Conservation (phyloP, 2,797 vertebrate species). For the Microhierax caerulescens region DNA sequence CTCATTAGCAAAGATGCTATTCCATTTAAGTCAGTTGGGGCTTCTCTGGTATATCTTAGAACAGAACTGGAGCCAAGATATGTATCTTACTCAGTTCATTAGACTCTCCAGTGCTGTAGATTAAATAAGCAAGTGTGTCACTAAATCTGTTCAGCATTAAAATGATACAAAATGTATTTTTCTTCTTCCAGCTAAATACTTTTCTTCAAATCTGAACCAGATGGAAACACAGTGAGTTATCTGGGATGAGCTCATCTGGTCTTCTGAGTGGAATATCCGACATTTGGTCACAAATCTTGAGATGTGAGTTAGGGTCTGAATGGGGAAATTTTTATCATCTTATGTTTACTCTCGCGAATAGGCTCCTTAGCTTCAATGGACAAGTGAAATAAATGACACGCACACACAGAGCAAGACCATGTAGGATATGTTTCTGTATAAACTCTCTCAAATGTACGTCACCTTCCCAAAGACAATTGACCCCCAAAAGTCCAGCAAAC, state of each 20-base stretch:
- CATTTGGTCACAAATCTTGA: constrained; percentile 55
- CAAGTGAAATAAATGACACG: not conserved
- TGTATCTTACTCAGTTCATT: constrained; percentile 70
- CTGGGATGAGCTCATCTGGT: constrained; percentile 76
- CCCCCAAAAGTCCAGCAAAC: not conserved
- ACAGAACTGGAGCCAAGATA: constrained; percentile 44
- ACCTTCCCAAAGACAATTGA: not conserved
- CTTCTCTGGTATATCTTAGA: constrained; percentile 42
- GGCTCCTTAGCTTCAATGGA: not conserved
- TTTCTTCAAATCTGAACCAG: constrained; percentile 77
- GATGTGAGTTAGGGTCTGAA: constrained; percentile 46
- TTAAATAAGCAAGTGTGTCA: constrained; percentile 76
- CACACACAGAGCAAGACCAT: not conserved
- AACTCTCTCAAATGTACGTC: not conserved
- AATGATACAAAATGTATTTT: constrained; percentile 79
- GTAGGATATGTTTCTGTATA: not conserved
- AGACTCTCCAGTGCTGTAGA: constrained; percentile 63
- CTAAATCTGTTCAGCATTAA: constrained; percentile 79
- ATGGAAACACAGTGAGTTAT: constrained; percentile 74
- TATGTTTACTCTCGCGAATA: constrained; percentile 38
- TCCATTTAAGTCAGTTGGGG: constrained; percentile 47
- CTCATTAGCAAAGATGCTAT: constrained; percentile 29
- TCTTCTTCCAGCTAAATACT: constrained; percentile 76
- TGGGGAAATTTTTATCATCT: constrained; percentile 24
- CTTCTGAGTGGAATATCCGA: constrained; percentile 69